Evolutionary conservation across 1,140 invertebrate genomes (phyloP), one percentile per base, ranked within the genome.

Genomic region (Cydia amplana): DNA sequence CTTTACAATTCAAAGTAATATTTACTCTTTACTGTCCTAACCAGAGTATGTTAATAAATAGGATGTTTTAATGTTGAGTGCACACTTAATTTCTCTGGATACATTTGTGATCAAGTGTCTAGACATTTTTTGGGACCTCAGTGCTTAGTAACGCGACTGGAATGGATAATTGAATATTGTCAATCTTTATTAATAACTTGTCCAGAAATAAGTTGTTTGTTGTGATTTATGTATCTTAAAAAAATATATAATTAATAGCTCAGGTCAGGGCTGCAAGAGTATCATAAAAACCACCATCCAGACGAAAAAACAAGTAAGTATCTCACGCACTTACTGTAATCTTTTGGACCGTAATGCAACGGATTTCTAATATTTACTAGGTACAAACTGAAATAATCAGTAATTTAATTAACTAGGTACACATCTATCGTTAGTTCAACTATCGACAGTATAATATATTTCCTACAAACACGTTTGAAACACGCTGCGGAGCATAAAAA

Each of bases 361-460:
- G n/a, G 4, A 9, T 23, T 60, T 23, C 18, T 60, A 60, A 18
- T 60, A 60, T 60, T 60, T 20, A 60, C 55, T 73, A n/a, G n/a
- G n/a, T n/a, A 73, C 2, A 32, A 67, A 67, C 65, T 70, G 10
- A 77, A n/a, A 72, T 74, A 55, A 73, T 55, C 40, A 32, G 64
- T 20, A 60, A 75, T 32, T 75, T 20, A 60, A 75, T 32, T 75
- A 46, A 43, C 72, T 79, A 25, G 25, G 25, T 25, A 75, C 46
- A 70, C 23, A 75, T 81, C 81, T 78, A 84, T 81, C 81, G 78
- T 77, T 84, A 84, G 82, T 87, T 83, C 84, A 64, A 85, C 85
- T 84, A 74, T 77, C 80, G 82, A 87, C 80, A 84, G 85, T 49
- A 43, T 55, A n/a, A n/a, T n/a, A n/a, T 32, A 23, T 43, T 70